phyloP scores from a whole-genome alignment of 2,888 invertebrate species.

The Agonum fuliginosum region DNA sequence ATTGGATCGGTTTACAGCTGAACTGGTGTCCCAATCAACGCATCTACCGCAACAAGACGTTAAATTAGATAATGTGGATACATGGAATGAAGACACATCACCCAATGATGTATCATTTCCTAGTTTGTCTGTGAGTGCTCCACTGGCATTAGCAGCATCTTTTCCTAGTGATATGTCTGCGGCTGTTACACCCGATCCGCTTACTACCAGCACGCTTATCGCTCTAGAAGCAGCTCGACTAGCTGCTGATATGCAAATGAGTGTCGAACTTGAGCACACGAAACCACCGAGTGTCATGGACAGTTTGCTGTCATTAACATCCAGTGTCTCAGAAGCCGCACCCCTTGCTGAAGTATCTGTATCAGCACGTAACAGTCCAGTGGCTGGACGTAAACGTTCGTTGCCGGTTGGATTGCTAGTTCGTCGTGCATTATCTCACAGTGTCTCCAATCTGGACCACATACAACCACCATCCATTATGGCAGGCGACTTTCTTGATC shows the following conservation, averaged over 20 bases:
- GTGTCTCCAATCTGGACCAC: constrained; percentile 83
- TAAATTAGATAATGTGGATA: constrained; percentile 73
- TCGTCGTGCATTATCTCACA: constrained; percentile 77
- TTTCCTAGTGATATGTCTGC: constrained; percentile 77
- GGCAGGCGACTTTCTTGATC: constrained; percentile 74
- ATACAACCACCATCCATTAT: constrained; percentile 89
- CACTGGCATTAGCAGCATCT: constrained; percentile 70
- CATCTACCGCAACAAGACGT: constrained; percentile 74
- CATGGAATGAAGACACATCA: constrained; percentile 88
- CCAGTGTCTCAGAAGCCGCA: constrained; percentile 61
- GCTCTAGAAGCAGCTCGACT: constrained; percentile 84
- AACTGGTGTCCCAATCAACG: constrained; percentile 79
- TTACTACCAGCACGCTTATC: constrained; percentile 81
- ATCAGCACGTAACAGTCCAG: constrained; percentile 66
- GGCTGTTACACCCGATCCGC: constrained; percentile 64
- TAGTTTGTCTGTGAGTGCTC: constrained; percentile 85
- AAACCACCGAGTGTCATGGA: constrained; percentile 87
- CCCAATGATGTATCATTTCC: constrained; percentile 89
- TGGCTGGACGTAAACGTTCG: constrained; percentile 76
- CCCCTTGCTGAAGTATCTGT: constrained; percentile 61
- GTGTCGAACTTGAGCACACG: constrained; percentile 83
- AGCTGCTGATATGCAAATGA: constrained; percentile 77
- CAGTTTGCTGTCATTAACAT: constrained; percentile 76
- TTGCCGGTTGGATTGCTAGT: constrained; percentile 83
- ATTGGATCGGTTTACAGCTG: constrained; percentile 79